Evolutionary conservation across 2,113 vertebrate species (phyloP), one percentile per base, ranked within the genome.

Genomic region (Promerops cafer): DNA sequence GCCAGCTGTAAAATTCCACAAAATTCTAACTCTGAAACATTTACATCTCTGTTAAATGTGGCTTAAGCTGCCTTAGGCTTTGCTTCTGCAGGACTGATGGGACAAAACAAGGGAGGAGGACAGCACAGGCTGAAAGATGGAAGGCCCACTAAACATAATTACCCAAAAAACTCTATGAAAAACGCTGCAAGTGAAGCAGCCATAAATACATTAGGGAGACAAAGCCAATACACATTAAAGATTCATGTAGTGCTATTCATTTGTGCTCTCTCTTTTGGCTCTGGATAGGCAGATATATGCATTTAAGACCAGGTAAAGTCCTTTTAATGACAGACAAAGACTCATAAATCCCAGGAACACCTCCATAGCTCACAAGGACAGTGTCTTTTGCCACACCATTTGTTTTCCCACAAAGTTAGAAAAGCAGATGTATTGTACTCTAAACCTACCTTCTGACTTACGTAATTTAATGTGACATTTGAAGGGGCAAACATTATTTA

Each of bases 151-250:
- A 66, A 89, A 50, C 11, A 18, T 66, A 87, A 96, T 87, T 74
- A 71, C 77, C 42, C 35, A 17, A 1, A 6, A 70, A 87, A 45
- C 47, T 61, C 39, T 31, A 18, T 13, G 23, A 70, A 74, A 89
- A 87, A 63, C 70, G 24, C 31, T 66, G 47, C 60, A 89, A 70
- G 23, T 42, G 64, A 70, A 94, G 30, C 33, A 75, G 23, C 68
- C 13, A 50, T 74, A 89, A 96, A 92, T 74, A 91, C 23, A 44
- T 65, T n/a, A 74, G 40, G 11, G 64, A 84, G 70, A 94, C 69
- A 93, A 89, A 94, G 65, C 60, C 87, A 87, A 94, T 77, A 64
- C 23, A 39, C 89, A 78, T 93, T 87, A 89, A 93, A 75, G 30
- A 45, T 91, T 52, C 56, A 87, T 54, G 60, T 10, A 23, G 47